Conservation (phyloP, 2,113 vertebrate species). For the Xerus inauris region DNA sequence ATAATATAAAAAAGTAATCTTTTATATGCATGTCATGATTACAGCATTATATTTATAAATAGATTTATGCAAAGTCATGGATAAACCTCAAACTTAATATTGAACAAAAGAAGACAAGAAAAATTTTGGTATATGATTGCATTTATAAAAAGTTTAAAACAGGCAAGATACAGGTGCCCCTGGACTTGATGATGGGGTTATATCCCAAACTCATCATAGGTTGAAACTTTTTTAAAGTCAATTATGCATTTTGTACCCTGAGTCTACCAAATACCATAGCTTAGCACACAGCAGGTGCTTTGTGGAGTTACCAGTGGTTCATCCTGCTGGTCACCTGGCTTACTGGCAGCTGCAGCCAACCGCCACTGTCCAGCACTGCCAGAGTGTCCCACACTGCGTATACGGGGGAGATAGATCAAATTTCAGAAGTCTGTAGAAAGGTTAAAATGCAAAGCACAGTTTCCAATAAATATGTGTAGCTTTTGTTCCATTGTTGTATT, state of each 20-base stretch:
- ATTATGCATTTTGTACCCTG: not conserved
- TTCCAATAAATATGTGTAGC: not conserved
- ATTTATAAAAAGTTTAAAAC: not conserved
- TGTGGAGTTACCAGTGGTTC: too few relatives aligned
- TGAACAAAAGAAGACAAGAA: not conserved
- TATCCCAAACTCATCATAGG: not conserved
- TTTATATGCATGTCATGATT: not conserved
- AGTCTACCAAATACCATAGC: not conserved
- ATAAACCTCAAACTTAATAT: not conserved
- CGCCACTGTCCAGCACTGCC: too few relatives aligned
- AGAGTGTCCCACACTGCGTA: too few relatives aligned
- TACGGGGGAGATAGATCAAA: too few relatives aligned
- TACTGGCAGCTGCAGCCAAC: not conserved
- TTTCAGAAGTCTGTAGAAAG: too few relatives aligned
- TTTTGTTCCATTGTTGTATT: not conserved
- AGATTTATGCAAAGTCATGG: not conserved
- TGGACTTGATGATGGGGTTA: not conserved
- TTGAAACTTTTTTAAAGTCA: not conserved
- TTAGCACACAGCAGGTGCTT: too few relatives aligned
- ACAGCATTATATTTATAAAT: not conserved
- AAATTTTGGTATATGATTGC: not conserved
- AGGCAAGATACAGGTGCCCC: not conserved
- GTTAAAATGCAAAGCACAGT: not conserved
- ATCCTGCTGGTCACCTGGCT: rapidly evolving
- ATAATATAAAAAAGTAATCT: not conserved